Percentiles rank a stretch among this genome's conserved stretches.
phyloP scores from a whole-genome alignment of 1,140 invertebrate species.

The Lordiphosa clarofinis region DNA sequence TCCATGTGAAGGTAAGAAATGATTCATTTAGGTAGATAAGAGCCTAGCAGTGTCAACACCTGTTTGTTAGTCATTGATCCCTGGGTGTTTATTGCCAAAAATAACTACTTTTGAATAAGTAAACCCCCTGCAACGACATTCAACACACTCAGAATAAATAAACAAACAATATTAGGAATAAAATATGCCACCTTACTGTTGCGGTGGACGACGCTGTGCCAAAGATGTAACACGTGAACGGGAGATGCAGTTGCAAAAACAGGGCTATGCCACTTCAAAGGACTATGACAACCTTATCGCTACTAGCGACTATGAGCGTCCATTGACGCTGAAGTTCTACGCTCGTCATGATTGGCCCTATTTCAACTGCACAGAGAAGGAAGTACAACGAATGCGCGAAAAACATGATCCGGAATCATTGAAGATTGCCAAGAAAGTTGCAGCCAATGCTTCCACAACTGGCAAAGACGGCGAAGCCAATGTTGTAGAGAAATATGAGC shows the following conservation, averaged over 20 bases:
- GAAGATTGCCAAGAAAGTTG: background rate
- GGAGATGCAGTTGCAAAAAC: background rate
- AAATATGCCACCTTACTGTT: slow-evolving; percentile 55
- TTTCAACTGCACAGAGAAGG: slow-evolving; percentile 39
- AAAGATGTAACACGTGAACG: slow-evolving; percentile 15
- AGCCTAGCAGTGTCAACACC: too few relatives aligned
- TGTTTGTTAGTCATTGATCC: too few relatives aligned
- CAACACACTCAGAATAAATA: background rate
- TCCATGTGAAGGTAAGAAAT: too few relatives aligned
- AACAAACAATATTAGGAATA: slow-evolving; percentile 1
- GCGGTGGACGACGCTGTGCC: slow-evolving; percentile 48
- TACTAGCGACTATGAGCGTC: slow-evolving; percentile 28
- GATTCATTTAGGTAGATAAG: too few relatives aligned
- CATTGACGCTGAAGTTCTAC: slow-evolving; percentile 53
- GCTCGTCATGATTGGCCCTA: slow-evolving; percentile 60
- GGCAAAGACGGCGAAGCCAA: background rate
- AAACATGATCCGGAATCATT: slow-evolving; percentile 38
- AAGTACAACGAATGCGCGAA: slow-evolving; percentile 31
- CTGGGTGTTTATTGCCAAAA: too few relatives aligned
- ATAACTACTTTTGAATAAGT: too few relatives aligned
- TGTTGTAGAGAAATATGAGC: slow-evolving; percentile 15
- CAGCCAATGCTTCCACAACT: background rate
- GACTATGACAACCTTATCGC: slow-evolving; percentile 10
- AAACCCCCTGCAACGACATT: too few relatives aligned
- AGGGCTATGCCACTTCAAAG: background rate